Base-by-base conservation (phyloP, 2,797 vertebrate species). In the Oceanodroma leucorhoa region DNA sequence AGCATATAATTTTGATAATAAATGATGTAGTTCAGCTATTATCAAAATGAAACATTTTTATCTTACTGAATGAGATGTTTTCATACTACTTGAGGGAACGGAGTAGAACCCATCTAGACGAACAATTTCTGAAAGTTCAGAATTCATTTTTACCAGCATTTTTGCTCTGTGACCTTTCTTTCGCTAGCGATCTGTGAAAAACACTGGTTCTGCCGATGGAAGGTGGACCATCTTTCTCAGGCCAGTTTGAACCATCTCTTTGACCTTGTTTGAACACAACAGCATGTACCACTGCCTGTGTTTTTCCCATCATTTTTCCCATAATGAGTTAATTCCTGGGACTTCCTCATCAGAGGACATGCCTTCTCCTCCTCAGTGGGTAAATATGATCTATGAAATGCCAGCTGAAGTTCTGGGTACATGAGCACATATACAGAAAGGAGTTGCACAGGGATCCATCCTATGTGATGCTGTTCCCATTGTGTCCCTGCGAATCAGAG, bases 1-100 rank as follows among this genome's bases (percentile, higher is more conserved):
- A 90, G 38, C 58, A 75, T 50, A 80, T 89, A 73, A 86, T 94
- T 95, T 95, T 76, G 30, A 41, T 90, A 95, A 81, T 90, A 79
- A 93, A 86, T 83, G 2, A 60, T 67, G 32, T 41, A 45, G 38
- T 81, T 88, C 55, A 71, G 24, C 38, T 73, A 64, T 75, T 93
- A 93, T 34, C 6, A 40, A 83, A 95, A 83, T 48, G 14, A 88
- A 87, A 54, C n/a, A 36, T 43, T 84, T 91, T 72, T 78, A 45
- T 66, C 23, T 71, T 86, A 46, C 32, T 36, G 53, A 94, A 67
- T 60, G 18, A 73, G 29, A 40, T 83, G 10, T 57, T 95, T 91
- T 50, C 15, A 27, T 64, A 23, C 29, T 83, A 30, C 11, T 27
- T 61, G 38, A 87, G 50, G 6, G 30, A 88, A 62, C 0, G 9